A percentile compares a stretch with the other conserved stretches of the same genome.
phyloP scores from a whole-genome alignment of 2,113 vertebrate species.

The Gyps fulvus region DNA sequence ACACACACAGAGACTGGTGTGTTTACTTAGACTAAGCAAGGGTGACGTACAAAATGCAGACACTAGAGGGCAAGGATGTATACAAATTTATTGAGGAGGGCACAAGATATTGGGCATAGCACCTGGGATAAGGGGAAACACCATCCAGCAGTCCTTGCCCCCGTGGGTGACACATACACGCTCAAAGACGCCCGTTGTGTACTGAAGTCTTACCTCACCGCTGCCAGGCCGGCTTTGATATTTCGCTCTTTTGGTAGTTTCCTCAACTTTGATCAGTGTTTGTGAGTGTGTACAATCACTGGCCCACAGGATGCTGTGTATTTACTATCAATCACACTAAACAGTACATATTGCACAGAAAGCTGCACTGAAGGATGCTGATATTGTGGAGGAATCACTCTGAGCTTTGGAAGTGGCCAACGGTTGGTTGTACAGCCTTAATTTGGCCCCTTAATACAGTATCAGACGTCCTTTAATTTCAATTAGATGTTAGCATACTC shows the following conservation, averaged over 20 bases:
- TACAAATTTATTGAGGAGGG: background rate
- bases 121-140: background rate
- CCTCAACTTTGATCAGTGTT: background rate
- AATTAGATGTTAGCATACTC: background rate
- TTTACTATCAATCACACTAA: accelerated
- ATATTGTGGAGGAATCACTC: too few species aligned
- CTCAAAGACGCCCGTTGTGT: accelerated
- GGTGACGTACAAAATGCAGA: background rate
- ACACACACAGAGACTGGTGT: accelerated
- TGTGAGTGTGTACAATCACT: accelerated
- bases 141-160: background rate
- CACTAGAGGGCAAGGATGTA: slow-evolving; percentile 27
- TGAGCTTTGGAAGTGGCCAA: background rate
- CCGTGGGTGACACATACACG: accelerated
- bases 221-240: background rate
- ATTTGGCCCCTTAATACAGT: background rate
- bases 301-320: too few species aligned
- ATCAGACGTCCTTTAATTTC: background rate
- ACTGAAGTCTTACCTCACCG: background rate
- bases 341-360: accelerated
- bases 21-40: background rate
- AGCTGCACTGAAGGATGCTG: background rate
- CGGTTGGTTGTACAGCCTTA: background rate
- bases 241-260: accelerated
- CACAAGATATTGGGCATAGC: background rate